These are phyloP conservation scores for Larimichthys crocea DNA, from an alignment of 2,113 vertebrate genomes.

Conservation along the genomic window DNA sequence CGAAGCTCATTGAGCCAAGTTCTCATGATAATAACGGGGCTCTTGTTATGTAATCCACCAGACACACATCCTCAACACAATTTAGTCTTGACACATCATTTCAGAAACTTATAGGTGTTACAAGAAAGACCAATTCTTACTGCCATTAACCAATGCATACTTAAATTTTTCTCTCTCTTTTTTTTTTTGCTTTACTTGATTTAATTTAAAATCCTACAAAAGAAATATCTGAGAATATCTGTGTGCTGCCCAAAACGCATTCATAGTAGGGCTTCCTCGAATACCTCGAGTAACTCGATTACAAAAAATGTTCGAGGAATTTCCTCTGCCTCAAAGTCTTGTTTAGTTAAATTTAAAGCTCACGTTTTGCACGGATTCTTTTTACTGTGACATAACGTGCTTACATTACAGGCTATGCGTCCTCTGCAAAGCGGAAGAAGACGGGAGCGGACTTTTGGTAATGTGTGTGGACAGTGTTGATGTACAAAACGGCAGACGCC, in stretches of 20 bases:
- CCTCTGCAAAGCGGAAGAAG: no score
- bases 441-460: no score
- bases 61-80: conserved; percentile 12
- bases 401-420: no score
- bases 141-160: background rate
- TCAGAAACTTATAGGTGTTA: background rate
- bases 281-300: no score
- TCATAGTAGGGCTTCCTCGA: no score
- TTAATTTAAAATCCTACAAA: background rate
- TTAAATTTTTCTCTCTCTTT: background rate
- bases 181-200: background rate
- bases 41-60: conserved; percentile 1
- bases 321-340: no score
- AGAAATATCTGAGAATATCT: background rate
- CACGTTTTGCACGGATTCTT: no score
- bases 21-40: background rate
- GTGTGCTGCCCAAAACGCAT: background rate
- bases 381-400: no score
- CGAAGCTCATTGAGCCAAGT: background rate
- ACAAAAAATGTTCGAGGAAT: no score
- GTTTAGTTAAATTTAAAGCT: no score
- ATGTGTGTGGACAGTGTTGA: no score
- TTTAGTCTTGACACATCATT: conserved; percentile 2
- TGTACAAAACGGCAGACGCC: no score
- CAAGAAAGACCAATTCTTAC: background rate